A percentile compares a stretch with the other conserved stretches of the same genome.
Evolutionary conservation across 2,888 invertebrate genomes (phyloP).

Genomic region (Cephus spinipes): DNA sequence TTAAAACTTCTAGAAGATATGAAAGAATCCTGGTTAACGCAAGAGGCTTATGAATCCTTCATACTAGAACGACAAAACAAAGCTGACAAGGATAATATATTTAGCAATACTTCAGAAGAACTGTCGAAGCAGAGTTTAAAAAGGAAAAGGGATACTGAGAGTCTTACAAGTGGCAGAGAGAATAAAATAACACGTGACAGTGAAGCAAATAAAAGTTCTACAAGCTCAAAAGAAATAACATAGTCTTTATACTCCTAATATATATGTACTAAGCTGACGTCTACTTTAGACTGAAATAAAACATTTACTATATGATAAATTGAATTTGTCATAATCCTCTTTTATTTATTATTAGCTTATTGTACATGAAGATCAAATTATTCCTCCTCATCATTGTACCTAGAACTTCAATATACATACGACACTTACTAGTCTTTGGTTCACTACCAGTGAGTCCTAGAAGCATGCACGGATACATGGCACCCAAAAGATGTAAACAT

Average conservation of each 20-base stretch:
- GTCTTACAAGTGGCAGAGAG: conserved; percentile 6
- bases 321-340: too few relatives aligned
- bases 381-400: too few relatives aligned
- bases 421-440: too few relatives aligned
- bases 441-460: too few relatives aligned
- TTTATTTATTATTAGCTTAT: too few relatives aligned
- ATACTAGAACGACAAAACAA: conserved; percentile 25
- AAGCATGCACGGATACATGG: too few relatives aligned
- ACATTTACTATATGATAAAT: too few relatives aligned
- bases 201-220: neutral
- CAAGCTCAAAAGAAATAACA: neutral
- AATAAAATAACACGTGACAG: neutral
- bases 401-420: too few relatives aligned
- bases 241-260: neutral
- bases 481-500: too few relatives aligned
- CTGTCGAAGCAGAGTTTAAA: neutral
- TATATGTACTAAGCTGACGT: too few relatives aligned
- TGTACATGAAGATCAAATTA: too few relatives aligned
- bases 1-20: conserved; percentile 76
- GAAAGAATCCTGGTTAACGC: conserved; percentile 74
- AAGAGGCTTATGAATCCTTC: conserved; percentile 72
- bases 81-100: conserved; percentile 11
- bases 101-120: conserved; percentile 1
- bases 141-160: conserved; percentile 12
- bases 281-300: too few relatives aligned